phyloP scores from a whole-genome alignment of 2,113 vertebrate species.

The Dicaeum eximium region DNA sequence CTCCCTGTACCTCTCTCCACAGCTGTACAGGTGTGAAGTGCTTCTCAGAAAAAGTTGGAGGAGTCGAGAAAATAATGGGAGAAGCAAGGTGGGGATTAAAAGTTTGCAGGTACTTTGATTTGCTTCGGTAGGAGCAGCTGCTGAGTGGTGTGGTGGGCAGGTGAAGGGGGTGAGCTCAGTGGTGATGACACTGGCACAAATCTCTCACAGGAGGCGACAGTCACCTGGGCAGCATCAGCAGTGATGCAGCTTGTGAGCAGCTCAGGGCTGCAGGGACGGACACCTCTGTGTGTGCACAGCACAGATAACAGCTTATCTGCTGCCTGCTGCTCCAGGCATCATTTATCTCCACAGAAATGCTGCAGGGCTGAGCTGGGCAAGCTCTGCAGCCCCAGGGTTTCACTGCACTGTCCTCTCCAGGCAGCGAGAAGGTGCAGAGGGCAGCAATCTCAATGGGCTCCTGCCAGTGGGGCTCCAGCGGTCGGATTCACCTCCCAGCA shows the following conservation, averaged over 20 bases:
- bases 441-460: background rate
- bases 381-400: background rate
- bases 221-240: background rate
- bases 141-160: accelerated
- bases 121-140: background rate
- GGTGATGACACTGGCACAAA: background rate
- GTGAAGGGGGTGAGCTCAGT: background rate
- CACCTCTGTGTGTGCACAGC: background rate
- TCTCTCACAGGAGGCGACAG: background rate
- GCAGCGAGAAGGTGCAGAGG: background rate
- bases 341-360: background rate
- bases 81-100: background rate
- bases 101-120: background rate
- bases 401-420: background rate
- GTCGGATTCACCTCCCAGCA: background rate
- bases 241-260: background rate
- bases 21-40: accelerated
- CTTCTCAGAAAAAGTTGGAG: background rate
- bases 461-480: background rate
- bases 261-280: accelerated
- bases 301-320: slow-evolving; percentile 2
- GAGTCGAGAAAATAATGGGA: background rate
- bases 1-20: background rate
- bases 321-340: background rate
- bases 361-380: background rate